Evolutionary conservation across 2,797 vertebrate species (phyloP), one percentile per base, ranked within the genome.

Genomic region (Oceanodroma leucorhoa): DNA sequence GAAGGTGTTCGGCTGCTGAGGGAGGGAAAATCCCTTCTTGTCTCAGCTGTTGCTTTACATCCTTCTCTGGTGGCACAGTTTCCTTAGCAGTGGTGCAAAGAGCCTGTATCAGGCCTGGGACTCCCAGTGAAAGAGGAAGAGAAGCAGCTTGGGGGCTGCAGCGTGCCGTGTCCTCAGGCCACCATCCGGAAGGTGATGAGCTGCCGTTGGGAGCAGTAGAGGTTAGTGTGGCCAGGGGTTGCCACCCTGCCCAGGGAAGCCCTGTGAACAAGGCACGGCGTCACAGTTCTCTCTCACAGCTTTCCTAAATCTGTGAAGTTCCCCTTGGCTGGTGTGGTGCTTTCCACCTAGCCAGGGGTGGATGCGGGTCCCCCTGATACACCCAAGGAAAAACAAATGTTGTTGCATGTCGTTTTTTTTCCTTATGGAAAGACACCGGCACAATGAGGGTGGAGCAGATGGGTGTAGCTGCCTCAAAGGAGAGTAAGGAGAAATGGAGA

Each of bases 131-230:
- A 72, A 21, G 1, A 6, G 70, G 50, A 78, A 32, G 27, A 30
- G 45, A 66, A 46, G 40, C 10, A 89, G 2, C 4, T 5, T 4
- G 15, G 64, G 12, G 40, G 60, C 45, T 50, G 54, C 7, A 3
- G 13, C 10, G 26, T 50, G 66, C 45, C 3, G 0, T 32, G 43
- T 53, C 34, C 76, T 62, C 43, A 20, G 36, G 48, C n/a, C 30
- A 22, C 46, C 32, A 14, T 18, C 13, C 0, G 0, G 36, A 69
- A 9, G 10, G 5, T 43, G n/a, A 2, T 57, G 51, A 53, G 57
- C 27, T 41, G 48, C n/a, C 43, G 8, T 4, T 10, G 40, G 64
- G 43, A 77, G 27, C 61, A 62, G 79, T 5, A 41, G 41, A 54
- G 23, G 15, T 46, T 20, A 54, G 16, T 0, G 1, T 9, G 60